Percentiles rank a stretch among this genome's conserved stretches.
Evolutionary conservation across 2,113 vertebrate genomes (phyloP).

Genomic region (Oryctolagus cuniculus): mOryCun1.1 NC_091440.1:91744001-91744500

Average conservation of each 20-base stretch:
- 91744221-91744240: constrained; percentile 30
- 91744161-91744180: constrained; percentile 37
- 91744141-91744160: constrained; percentile 7
- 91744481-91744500: constrained; percentile 75
- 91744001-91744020: constrained; percentile 48
- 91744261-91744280: constrained; percentile 5
- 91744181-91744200: constrained; percentile 31
- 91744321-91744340: constrained; percentile 73
- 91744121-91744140: constrained; percentile 36
- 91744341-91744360: constrained; percentile 51
- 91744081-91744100: constrained; percentile 15
- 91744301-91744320: constrained; percentile 6
- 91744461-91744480: constrained; percentile 68
- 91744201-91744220: constrained; percentile 23
- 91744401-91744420: constrained; percentile 65
- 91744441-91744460: constrained; percentile 67
- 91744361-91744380: constrained; percentile 72
- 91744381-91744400: constrained; percentile 56
- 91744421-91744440: constrained; percentile 10
- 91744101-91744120: background rate
- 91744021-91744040: constrained; percentile 29
- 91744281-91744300: background rate
- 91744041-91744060: constrained; percentile 39
- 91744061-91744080: constrained; percentile 1
- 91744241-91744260: constrained; percentile 54